Conservation (phyloP, 2,113 vertebrate species). For the Hippopotamus amphibius region DNA sequence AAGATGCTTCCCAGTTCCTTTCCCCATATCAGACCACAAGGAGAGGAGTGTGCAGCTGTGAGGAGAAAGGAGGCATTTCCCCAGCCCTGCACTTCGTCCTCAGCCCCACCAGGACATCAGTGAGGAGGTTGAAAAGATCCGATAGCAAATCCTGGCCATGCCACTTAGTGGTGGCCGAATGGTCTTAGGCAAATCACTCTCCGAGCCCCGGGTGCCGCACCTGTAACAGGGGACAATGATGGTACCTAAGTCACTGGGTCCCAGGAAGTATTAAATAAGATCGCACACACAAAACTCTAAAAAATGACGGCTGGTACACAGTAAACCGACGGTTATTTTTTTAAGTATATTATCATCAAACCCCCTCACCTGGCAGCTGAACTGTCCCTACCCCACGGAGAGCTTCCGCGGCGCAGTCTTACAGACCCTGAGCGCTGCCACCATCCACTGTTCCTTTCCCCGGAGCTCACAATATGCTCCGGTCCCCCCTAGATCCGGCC, state of each 20-base stretch:
- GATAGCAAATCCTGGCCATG: not conserved
- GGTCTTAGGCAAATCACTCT: not conserved
- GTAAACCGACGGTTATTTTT: not conserved
- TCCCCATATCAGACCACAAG: not conserved
- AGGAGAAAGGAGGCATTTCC: not conserved
- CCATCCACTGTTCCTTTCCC: not conserved
- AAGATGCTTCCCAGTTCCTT: not conserved
- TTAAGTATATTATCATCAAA: not conserved
- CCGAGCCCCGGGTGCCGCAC: not conserved
- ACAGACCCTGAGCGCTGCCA: not conserved
- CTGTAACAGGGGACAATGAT: not conserved
- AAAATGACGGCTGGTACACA: not conserved
- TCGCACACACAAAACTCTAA: conserved; percentile 14
- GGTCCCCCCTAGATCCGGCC: not conserved
- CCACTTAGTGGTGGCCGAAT: not conserved
- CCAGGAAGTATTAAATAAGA: conserved; percentile 48
- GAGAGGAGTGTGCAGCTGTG: not conserved
- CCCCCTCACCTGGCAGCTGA: not conserved
- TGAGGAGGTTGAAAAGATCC: not conserved
- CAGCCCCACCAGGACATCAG: not conserved
- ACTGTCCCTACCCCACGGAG: not conserved
- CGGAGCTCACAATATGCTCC: not conserved
- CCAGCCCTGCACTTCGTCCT: not conserved
- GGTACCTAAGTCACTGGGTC: conserved; percentile 13
- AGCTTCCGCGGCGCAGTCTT: not conserved